Base-by-base conservation (phyloP, 2,113 vertebrate species). In the Psittacula cyanocephala region DNA sequence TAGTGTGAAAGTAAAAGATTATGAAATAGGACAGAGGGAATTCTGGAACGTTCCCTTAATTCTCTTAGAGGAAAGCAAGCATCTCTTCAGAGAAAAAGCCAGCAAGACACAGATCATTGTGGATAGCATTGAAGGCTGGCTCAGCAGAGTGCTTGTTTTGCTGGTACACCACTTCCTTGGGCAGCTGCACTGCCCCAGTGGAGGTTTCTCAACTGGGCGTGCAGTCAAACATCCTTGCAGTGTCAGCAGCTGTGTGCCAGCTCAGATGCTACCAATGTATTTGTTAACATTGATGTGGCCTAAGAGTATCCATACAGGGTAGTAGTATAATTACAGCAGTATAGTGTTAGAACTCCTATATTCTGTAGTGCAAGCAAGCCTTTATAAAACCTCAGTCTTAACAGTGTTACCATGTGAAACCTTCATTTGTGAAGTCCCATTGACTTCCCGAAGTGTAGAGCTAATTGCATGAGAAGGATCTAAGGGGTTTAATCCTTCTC, bases 401-500 rank as follows among this genome's bases (percentile, higher is more conserved):
- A 39, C 55, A n/a, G 43, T 17, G 55, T 55, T 90, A 39, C 5
- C 10, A 0, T 49, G 49, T 75, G 57, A 78, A 91, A 25, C 91
- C 81, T 80, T 81, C 75, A 22, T 79, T 95, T 90, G 60, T 88
- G 63, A 77, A 96, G 90, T 93, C 82, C 89, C 83, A 65, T 67
- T 89, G 86, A 92, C 95, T 95, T 96, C 69, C 93, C 69, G 47
- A 87, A 93, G 83, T 87, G 89, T 85, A 85, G 67, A 82, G 92
- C 75, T 95, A 95, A 95, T 93, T 96, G 93, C 84, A 91, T 53
- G 80, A 94, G 89, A 93, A 79, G 70, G 92, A 93, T 96, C 83
- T 95, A 60, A 96, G 89, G 92, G 78, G 77, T 75, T 95, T 95
- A 94, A 91, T 84, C 70, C 67, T 93, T 89, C 85, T 93, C 92